These are phyloP conservation scores for Macrotis lagotis DNA, from an alignment of 2,113 vertebrate species.

Conservation along the genomic window DNA sequence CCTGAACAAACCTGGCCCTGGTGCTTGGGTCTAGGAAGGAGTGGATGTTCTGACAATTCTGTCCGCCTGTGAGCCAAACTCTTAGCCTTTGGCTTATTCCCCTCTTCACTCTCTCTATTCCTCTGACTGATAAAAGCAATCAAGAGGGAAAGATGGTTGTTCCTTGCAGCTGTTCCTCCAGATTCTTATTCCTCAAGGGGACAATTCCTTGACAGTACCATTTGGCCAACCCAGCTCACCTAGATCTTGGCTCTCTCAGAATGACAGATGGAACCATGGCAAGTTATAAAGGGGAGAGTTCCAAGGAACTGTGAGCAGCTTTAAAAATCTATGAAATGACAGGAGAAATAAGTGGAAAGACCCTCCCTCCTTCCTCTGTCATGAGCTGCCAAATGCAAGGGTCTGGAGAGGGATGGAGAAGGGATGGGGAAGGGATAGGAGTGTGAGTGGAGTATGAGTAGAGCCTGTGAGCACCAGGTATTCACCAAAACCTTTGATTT, in stretches of 20 bases:
- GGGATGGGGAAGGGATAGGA: not conserved
- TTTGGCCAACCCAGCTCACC: not conserved
- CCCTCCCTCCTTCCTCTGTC: not conserved
- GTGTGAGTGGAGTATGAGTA: too few relatives aligned
- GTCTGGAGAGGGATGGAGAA: not conserved
- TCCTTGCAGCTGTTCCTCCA: not conserved
- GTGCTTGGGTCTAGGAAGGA: not conserved
- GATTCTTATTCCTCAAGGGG: not conserved
- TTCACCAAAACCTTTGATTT: not conserved
- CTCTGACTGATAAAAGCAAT: not conserved
- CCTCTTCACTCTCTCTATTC: not conserved
- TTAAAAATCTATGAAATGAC: not conserved
- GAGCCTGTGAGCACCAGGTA: too few relatives aligned
- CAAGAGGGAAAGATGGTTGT: not conserved
- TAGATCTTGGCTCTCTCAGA: not conserved
- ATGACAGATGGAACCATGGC: not conserved
- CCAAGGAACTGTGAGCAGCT: not conserved
- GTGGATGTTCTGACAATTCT: not conserved
- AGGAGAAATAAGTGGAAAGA: not conserved
- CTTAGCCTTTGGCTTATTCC: not conserved
- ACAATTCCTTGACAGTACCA: not conserved
- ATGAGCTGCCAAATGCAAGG: not conserved
- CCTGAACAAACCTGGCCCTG: not conserved
- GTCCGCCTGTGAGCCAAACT: not conserved
- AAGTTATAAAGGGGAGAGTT: not conserved